Evolutionary conservation across 53 echinoderm and acorn worm genomes (phyloP).

Genomic region (Stichopus horrens): DNA sequence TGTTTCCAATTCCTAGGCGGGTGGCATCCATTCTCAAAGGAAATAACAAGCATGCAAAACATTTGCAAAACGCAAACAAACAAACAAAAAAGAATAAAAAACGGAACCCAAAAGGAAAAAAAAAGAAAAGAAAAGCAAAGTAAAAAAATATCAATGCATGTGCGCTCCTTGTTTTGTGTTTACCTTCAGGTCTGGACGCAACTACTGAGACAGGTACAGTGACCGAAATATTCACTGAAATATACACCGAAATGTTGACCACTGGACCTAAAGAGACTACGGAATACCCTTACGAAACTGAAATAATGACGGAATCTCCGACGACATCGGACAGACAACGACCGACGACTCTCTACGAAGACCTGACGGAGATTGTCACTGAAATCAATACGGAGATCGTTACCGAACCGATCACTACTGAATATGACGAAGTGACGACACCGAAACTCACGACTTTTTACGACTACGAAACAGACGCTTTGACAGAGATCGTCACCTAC

Average conservation of each 20-base stretch:
- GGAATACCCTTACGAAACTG: not conserved
- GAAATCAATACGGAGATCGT: slow-evolving; percentile 3
- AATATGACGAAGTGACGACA: not conserved
- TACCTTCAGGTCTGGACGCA: slow-evolving; percentile 13
- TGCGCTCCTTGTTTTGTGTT: slow-evolving; percentile 34
- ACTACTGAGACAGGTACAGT: slow-evolving; percentile 23
- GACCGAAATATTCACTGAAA: slow-evolving; percentile 34
- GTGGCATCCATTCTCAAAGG: too few species aligned
- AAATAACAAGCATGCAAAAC: too few species aligned
- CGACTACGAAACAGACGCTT: not conserved
- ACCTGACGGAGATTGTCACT: not conserved
- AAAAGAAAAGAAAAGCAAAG: not conserved
- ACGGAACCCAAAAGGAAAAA: not conserved
- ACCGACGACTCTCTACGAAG: not conserved
- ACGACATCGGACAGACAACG: not conserved
- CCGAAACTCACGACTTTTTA: not conserved
- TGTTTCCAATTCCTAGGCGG: too few species aligned
- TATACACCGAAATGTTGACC: slow-evolving; percentile 38
- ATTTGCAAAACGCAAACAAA: too few species aligned
- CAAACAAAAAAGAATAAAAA: not conserved
- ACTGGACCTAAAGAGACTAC: slow-evolving; percentile 20
- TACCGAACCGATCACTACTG: not conserved
- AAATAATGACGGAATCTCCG: not conserved
- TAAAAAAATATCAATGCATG: slow-evolving; percentile 22
- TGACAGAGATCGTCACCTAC: not conserved